phyloP scores from a whole-genome alignment of 2,113 vertebrate species.

The Anser brachyrhynchus region DNA sequence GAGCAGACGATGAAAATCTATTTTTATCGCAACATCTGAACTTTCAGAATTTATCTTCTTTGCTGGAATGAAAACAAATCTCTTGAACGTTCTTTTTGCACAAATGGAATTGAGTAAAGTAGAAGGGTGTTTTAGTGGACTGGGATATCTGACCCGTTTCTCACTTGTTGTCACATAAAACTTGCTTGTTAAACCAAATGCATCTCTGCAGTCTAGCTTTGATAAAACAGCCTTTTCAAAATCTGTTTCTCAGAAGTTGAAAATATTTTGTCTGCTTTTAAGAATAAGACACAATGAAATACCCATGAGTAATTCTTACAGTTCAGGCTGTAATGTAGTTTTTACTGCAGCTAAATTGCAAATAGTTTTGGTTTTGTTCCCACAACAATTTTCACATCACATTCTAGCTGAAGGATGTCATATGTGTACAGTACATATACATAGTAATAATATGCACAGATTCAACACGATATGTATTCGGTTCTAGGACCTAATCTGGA shows the following conservation, averaged over 20 bases:
- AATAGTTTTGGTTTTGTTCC: constrained; percentile 5
- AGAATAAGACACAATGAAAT: neutral
- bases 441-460: neutral
- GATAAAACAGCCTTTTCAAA: neutral
- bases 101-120: neutral
- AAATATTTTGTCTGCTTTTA: neutral
- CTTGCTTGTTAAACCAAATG: neutral
- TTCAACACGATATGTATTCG: neutral
- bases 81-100: neutral
- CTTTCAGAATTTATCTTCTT: neutral
- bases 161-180: neutral
- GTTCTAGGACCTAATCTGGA: constrained; percentile 10
- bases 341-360: constrained; percentile 6
- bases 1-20: constrained; percentile 11
- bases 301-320: neutral
- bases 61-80: neutral
- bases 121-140: neutral
- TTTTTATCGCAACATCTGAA: constrained; percentile 10
- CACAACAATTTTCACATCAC: constrained; percentile 7
- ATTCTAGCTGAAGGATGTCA: neutral
- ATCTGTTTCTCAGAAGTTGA: neutral
- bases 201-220: neutral
- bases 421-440: neutral
- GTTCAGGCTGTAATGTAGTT: neutral
- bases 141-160: neutral